A percentile compares a stretch with the other conserved stretches of the same genome.
These are phyloP conservation scores for Balaeniceps rex DNA, from an alignment of 2,113 vertebrate species.

Conservation along the genomic window DNA sequence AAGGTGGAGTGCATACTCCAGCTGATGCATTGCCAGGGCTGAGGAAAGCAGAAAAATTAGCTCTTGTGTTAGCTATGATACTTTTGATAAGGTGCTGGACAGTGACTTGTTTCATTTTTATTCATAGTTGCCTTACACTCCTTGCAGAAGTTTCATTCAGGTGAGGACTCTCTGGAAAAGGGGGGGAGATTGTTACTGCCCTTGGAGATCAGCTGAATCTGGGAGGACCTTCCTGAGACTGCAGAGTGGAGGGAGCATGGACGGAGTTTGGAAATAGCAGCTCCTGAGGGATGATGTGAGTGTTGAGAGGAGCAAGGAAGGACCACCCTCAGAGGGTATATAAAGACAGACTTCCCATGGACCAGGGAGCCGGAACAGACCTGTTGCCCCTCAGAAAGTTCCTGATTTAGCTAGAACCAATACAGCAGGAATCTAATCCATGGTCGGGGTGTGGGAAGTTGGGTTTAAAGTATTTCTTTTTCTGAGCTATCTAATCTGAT, in stretches of 20 bases:
- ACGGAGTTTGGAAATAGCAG: background rate
- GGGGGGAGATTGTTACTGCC: background rate
- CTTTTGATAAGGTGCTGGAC: background rate
- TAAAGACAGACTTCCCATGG: background rate
- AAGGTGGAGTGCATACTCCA: background rate
- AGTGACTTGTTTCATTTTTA: background rate
- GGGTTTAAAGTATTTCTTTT: background rate
- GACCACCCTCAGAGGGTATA: background rate
- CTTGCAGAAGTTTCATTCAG: background rate
- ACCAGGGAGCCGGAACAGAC: background rate
- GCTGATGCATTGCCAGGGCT: background rate
- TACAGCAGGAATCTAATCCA: background rate
- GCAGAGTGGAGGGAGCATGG: background rate
- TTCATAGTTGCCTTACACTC: background rate
- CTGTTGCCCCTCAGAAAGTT: background rate
- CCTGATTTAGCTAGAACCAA: background rate
- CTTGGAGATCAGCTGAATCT: background rate
- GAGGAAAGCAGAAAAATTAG: background rate
- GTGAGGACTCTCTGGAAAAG: background rate
- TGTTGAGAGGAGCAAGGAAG: background rate
- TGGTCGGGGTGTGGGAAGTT: accelerated
- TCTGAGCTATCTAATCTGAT: background rate
- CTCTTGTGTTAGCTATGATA: background rate
- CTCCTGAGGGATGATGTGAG: background rate
- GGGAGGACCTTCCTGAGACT: background rate